Evolutionary conservation across 2,113 vertebrate species (phyloP), one percentile per base, ranked within the genome.

Genomic region (Rattus norvegicus): DNA sequence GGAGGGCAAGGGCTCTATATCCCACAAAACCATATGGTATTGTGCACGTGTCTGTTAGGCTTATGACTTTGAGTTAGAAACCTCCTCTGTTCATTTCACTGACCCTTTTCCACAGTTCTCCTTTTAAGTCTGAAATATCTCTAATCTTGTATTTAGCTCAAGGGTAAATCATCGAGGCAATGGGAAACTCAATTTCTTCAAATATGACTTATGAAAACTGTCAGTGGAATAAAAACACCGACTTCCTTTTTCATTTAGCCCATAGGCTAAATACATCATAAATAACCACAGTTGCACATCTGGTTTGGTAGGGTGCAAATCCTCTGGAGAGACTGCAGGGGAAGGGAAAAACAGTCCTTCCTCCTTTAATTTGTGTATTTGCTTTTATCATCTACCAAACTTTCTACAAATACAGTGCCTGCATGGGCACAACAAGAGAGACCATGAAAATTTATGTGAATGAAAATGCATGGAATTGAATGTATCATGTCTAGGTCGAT

Each of bases 111-210:
- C 96, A 92, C 5, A 95, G 24, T 89, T 93, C 95, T 14, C 47
- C 93, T 95, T 93, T 65, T 97, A 67, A 75, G 59, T 90, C 52
- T 95, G 61, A 97, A 96, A 89, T 92, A 91, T 92, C 39, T 94
- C 72, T 96, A 84, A 89, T 97, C 63, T 96, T 97, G 63, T 49
- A 89, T 26, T 95, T 93, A 88, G 80, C 88, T 94, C 36, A 92
- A 96, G 92, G 92, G 70, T 88, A 52, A 96, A 92, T 96, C 94
- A 92, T 96, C 77, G 94, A 90, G 84, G 90, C 49, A 93, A 92
- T 87, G 8, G 89, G 63, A 97, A 95, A 97, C 96, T 93, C 91
- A 95, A 0, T 97, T 92, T 97, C 86, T 97, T 91, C 72, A 61
- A 91, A 91, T 93, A 83, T 94, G 88, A 97, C 36, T 94, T 95